phyloP scores from a whole-genome alignment of 2,113 vertebrate genomes.

The Parus major region DNA sequence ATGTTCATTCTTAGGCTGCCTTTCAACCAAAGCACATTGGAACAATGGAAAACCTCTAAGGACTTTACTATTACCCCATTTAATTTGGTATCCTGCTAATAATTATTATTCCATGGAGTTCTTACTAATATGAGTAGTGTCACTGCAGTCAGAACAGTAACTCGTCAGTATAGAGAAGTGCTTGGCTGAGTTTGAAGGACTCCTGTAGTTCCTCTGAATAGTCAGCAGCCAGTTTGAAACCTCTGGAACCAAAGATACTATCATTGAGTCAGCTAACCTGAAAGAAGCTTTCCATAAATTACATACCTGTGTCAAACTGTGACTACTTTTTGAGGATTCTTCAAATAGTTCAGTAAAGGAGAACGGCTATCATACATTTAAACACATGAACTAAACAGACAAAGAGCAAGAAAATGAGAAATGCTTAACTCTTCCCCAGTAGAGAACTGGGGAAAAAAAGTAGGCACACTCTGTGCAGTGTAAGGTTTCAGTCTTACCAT shows the following conservation, averaged over 20 bases:
- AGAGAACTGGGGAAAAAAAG: neutral
- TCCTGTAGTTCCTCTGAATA: neutral
- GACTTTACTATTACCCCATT: neutral
- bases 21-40: neutral
- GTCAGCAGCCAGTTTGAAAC: neutral
- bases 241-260: neutral
- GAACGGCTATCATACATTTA: neutral
- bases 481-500: neutral
- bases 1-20: neutral
- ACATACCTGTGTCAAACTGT: neutral
- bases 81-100: neutral
- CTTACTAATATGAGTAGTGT: neutral
- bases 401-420: neutral
- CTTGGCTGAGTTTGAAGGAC: neutral
- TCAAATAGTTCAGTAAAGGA: neutral
- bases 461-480: fast-evolving
- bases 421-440: neutral
- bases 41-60: neutral
- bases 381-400: neutral
- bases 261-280: neutral
- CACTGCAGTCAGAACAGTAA: neutral
- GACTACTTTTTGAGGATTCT: neutral
- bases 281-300: neutral
- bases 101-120: neutral
- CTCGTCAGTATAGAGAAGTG: neutral